Conservation (phyloP, 2,888 invertebrate genomes). For the Ophion obscuratus region DNA sequence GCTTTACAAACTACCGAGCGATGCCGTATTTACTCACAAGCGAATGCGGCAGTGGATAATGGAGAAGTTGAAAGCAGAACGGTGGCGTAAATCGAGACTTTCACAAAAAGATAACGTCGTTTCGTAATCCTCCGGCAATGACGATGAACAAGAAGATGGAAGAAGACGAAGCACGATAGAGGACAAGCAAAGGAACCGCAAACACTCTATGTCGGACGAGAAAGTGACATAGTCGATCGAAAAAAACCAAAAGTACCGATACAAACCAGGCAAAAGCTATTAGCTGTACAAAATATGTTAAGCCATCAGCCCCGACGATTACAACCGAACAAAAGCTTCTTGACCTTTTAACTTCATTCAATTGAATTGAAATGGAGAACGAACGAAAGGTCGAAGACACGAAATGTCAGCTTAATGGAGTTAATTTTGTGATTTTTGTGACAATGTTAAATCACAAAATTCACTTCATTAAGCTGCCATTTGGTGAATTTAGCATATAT, state of each 20-base stretch:
- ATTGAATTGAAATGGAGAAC: not conserved
- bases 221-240: not conserved
- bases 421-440: not conserved
- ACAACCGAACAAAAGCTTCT: conserved; percentile 3
- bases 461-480: too few relatives aligned
- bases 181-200: not conserved
- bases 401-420: too few relatives aligned
- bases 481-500: too few relatives aligned
- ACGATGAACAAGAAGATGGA: not conserved
- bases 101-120: not conserved
- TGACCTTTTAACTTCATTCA: not conserved
- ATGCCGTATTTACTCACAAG: conserved; percentile 14
- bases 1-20: not conserved
- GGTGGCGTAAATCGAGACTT: conserved; percentile 13
- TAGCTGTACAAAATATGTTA: too few relatives aligned
- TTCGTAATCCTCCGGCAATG: conserved; percentile 8
- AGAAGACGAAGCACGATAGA: not conserved
- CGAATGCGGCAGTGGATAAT: conserved; percentile 23
- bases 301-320: not conserved
- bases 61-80: conserved; percentile 18
- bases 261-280: not conserved
- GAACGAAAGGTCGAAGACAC: too few relatives aligned
- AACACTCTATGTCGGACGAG: not conserved
- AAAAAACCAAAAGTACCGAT: not conserved
- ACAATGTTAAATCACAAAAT: too few relatives aligned